Base-by-base conservation (phyloP, 2,888 invertebrate genomes). In the Parnassius mnemosyne region DNA sequence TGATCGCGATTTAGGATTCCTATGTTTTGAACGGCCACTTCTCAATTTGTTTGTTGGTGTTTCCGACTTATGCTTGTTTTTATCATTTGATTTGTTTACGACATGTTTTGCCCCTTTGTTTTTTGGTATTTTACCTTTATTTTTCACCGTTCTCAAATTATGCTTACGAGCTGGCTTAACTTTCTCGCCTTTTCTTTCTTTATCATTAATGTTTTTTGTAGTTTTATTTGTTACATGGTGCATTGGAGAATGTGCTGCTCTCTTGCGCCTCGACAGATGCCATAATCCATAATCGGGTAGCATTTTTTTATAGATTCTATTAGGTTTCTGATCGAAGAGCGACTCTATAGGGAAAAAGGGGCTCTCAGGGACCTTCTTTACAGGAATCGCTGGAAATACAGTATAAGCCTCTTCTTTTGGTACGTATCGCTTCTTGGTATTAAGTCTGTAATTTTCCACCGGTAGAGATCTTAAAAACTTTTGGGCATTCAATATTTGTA, bases 221-320 rank as follows among this genome's bases (percentile, higher is more conserved):
- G 12, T 20, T n/a, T 56, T 13, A 53, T 57, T 53, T 42, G 57
- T 44, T 2, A 44, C 34, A 16, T 56, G 44, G 34, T 34, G 34
- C 3, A 34, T 34, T 7, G 41, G 47, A 3, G 41, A 41, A 52
- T 41, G 61, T 10, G 68, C 71, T 9, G 76, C 73, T 62, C 84
- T 71, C 65, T 79, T 83, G 25, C 56, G 60, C 54, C 80, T 73
- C 2, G 65, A 1, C 0, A 65, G 43, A 0, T 65, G 49, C 65
- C 73, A 71, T n/a, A 65, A 64, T 52, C 57, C 51, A 10, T 65
- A 72, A 16, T 80, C 78, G 0, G 76, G 68, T 12, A 82, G 63
- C 9, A 79, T 69, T 69, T 83, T 89, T 64, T 85, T 85, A 0
- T 82, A 10, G 9, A 63, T 20, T n/a, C 76, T 62, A 83, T 77